phyloP scores from a whole-genome alignment of 2,113 vertebrate species.

The Trachemys scripta region DNA sequence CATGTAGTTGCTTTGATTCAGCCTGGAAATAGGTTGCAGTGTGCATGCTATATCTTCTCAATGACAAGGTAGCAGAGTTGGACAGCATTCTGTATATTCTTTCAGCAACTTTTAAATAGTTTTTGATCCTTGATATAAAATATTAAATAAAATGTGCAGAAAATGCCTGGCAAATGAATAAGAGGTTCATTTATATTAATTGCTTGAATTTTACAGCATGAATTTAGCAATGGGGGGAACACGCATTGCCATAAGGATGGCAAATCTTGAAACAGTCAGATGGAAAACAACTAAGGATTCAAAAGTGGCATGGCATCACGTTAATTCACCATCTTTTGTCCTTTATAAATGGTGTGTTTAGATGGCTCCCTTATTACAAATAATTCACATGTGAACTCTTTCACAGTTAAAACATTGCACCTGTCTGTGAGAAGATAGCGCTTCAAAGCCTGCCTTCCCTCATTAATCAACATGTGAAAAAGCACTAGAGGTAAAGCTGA shows the following conservation, averaged over 20 bases:
- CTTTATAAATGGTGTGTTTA: slow-evolving; percentile 67
- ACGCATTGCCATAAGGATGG: neutral
- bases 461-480: slow-evolving; percentile 69
- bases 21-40: neutral
- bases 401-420: slow-evolving; percentile 85
- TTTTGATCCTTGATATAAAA: slow-evolving; percentile 37
- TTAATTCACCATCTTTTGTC: slow-evolving; percentile 72
- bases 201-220: neutral
- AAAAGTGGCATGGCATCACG: slow-evolving; percentile 59
- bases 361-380: slow-evolving; percentile 72
- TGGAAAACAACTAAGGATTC: slow-evolving; percentile 53
- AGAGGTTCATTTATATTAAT: slow-evolving; percentile 15
- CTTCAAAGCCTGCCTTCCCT: slow-evolving; percentile 84
- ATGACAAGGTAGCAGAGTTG: neutral
- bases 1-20: neutral
- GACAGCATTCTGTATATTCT: neutral
- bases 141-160: neutral
- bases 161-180: neutral
- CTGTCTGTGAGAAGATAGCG: slow-evolving; percentile 72
- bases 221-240: neutral
- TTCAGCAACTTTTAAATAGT: neutral
- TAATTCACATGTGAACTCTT: slow-evolving; percentile 83
- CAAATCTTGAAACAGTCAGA: slow-evolving; percentile 47
- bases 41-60: neutral
- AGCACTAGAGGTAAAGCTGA: slow-evolving; percentile 32